Evolutionary conservation across 2,888 invertebrate genomes (phyloP).

Genomic region (Invenusta paracnida): DNA sequence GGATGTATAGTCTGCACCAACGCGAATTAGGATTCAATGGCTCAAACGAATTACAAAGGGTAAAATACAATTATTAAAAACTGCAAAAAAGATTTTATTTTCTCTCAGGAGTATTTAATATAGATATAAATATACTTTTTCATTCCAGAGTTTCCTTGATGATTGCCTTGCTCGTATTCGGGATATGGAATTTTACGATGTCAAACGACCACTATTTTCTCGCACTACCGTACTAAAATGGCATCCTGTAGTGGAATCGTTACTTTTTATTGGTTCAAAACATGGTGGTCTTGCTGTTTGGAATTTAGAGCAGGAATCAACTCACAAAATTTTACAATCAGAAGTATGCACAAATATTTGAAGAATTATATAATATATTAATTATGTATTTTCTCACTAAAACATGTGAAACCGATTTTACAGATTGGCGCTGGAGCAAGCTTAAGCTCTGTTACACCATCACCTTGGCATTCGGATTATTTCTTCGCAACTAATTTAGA

Average conservation of each 20-base stretch:
- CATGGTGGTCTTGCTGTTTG: background rate
- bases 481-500: background rate
- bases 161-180: background rate
- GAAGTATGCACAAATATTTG: background rate
- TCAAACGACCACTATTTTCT: background rate
- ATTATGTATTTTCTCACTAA: background rate
- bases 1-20: too few relatives aligned
- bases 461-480: background rate
- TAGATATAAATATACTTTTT: too few relatives aligned
- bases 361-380: background rate
- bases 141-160: background rate
- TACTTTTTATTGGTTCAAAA: background rate
- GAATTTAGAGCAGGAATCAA: background rate
- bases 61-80: too few relatives aligned
- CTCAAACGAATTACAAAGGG: too few relatives aligned
- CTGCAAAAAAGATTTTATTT: too few relatives aligned
- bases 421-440: background rate
- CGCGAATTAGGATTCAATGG: too few relatives aligned
- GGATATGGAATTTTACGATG: background rate
- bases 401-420: background rate
- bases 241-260: background rate
- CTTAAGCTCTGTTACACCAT: background rate
- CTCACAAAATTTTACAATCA: background rate
- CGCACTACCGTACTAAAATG: background rate
- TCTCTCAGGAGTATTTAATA: too few relatives aligned